phyloP scores from a whole-genome alignment of 2,888 invertebrate species.

The Hypomecis punctinalis region DNA sequence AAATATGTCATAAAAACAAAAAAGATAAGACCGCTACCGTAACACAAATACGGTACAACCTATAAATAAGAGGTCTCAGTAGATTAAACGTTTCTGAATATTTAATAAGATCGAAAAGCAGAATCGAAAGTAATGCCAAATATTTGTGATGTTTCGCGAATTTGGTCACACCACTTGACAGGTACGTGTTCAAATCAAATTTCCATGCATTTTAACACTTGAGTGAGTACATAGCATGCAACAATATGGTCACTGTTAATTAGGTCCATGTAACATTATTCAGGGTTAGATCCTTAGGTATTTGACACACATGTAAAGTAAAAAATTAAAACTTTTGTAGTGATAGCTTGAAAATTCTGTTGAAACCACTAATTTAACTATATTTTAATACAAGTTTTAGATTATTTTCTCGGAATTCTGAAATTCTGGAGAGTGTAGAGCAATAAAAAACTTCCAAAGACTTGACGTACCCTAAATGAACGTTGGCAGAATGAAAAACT shows the following conservation, averaged over 20 bases:
- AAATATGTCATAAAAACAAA: too few relatives aligned
- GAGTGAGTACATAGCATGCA: slow-evolving; percentile 20
- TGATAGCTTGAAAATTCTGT: too few relatives aligned
- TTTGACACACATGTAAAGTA: slow-evolving; percentile 19
- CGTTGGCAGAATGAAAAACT: background rate
- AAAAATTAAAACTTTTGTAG: background rate
- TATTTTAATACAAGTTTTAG: too few relatives aligned
- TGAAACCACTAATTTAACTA: too few relatives aligned
- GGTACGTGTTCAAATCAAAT: slow-evolving; percentile 1
- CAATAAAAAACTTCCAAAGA: background rate
- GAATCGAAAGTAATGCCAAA: slow-evolving; percentile 2
- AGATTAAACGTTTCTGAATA: background rate
- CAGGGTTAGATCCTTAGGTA: slow-evolving; percentile 5
- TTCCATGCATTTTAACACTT: slow-evolving; percentile 31
- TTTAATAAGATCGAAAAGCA: slow-evolving; percentile 5
- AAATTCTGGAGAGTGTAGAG: background rate
- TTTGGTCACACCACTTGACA: slow-evolving; percentile 17
- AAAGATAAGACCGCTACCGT: too few relatives aligned
- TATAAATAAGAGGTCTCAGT: background rate
- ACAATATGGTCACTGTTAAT: slow-evolving; percentile 15
- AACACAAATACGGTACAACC: too few relatives aligned
- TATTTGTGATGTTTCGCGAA: slow-evolving; percentile 2
- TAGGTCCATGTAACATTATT: slow-evolving; percentile 19
- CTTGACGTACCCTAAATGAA: background rate
- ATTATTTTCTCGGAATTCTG: too few relatives aligned